These are phyloP conservation scores for Cromileptes altivelis DNA, from an alignment of 2,113 vertebrate species.

Conservation along the genomic window DNA sequence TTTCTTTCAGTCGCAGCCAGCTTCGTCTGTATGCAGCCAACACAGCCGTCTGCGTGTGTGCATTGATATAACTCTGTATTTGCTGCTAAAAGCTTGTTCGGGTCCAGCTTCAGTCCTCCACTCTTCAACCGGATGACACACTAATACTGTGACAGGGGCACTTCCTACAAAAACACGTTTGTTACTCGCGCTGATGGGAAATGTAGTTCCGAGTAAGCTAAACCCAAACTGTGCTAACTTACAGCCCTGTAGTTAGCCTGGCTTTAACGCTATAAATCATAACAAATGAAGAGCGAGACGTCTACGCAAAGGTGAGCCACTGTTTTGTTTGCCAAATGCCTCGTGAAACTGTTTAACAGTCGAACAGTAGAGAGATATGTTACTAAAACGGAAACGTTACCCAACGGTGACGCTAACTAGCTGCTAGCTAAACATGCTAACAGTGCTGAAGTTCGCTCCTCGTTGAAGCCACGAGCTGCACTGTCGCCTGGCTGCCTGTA, in stretches of 20 bases:
- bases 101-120: slow-evolving; percentile 40
- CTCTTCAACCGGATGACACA: slow-evolving; percentile 79
- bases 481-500: not conserved
- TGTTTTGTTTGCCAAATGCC: not conserved
- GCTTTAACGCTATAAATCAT: not conserved
- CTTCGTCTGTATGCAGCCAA: not conserved
- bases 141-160: slow-evolving; percentile 50
- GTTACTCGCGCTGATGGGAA: slow-evolving; percentile 59
- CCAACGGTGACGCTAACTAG: not conserved
- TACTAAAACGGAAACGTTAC: not conserved
- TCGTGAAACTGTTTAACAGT: not conserved
- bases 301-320: accelerated
- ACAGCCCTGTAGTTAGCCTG: not conserved
- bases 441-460: slow-evolving; percentile 45
- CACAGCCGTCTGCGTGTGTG: slow-evolving; percentile 2
- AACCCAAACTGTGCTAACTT: not conserved
- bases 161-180: slow-evolving; percentile 81
- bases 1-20: slow-evolving; percentile 37
- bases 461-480: not conserved
- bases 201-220: slow-evolving; percentile 64
- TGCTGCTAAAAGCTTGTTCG: slow-evolving; percentile 29
- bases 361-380: not conserved
- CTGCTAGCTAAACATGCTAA: slow-evolving; percentile 10
- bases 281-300: not conserved
- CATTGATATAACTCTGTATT: slow-evolving; percentile 4